Conservation (phyloP, 2,113 vertebrate genomes). For the Pedetes capensis region DNA sequence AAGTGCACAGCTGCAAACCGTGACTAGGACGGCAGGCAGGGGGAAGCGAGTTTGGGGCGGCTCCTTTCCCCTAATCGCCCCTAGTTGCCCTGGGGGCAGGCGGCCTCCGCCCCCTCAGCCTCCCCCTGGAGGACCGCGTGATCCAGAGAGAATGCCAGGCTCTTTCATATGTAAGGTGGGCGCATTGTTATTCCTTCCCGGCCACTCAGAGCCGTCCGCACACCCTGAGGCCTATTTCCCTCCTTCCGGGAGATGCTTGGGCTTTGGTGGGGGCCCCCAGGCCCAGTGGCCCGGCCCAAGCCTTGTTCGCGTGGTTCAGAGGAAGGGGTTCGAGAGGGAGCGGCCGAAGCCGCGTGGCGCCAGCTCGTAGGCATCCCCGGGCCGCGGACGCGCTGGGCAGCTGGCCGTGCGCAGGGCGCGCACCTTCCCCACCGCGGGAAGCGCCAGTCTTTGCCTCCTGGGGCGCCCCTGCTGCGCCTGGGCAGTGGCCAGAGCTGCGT, state of each 20-base stretch:
- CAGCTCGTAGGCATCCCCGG: neutral
- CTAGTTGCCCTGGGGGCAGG: neutral
- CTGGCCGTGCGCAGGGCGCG: neutral
- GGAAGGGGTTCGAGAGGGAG: neutral
- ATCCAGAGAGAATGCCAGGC: neutral
- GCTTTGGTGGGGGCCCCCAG: neutral
- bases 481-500: neutral
- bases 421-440: too few species aligned
- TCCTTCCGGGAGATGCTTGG: neutral
- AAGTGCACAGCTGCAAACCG: neutral
- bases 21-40: neutral
- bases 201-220: neutral
- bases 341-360: neutral
- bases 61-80: neutral
- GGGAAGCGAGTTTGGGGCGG: neutral
- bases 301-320: neutral
- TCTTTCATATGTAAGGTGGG: conserved; percentile 33
- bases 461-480: neutral
- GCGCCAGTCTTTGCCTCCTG: neutral
- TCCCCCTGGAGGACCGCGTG: neutral
- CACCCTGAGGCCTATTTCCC: too few species aligned
- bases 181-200: conserved; percentile 28
- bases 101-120: neutral
- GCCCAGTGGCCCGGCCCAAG: too few species aligned
- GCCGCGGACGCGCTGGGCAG: neutral